These are phyloP conservation scores for Dendronephthya gigantea DNA, from an alignment of 64 coral and sea anemone species.

Conservation along the genomic window DNA sequence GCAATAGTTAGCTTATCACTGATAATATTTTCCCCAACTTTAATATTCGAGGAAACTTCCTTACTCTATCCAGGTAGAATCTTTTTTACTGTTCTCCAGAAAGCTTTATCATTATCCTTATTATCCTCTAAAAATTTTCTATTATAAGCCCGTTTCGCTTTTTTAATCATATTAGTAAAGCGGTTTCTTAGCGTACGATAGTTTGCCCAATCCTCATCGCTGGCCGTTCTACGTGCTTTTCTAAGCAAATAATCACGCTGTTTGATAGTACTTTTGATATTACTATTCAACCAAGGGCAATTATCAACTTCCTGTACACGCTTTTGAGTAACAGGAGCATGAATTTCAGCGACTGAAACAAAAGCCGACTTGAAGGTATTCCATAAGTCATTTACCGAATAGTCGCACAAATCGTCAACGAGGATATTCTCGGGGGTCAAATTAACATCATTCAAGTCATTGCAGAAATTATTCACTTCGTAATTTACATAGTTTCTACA, in stretches of 20 bases:
- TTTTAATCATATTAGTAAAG: slow-evolving; percentile 28
- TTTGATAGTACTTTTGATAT: slow-evolving; percentile 5
- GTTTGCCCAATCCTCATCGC: slow-evolving; percentile 25
- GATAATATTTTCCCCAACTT: slow-evolving; percentile 17
- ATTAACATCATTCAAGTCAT: neutral
- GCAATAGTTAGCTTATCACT: slow-evolving; percentile 35
- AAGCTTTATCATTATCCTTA: neutral
- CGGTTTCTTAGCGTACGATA: slow-evolving; percentile 33
- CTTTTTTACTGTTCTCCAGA: slow-evolving; percentile 51
- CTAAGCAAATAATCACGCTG: slow-evolving; percentile 32
- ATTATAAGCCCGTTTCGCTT: slow-evolving; percentile 28
- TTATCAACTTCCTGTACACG: neutral
- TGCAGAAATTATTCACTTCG: neutral
- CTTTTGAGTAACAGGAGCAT: neutral
- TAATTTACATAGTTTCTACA: neutral
- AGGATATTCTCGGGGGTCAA: neutral
- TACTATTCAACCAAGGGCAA: neutral
- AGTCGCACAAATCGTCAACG: neutral
- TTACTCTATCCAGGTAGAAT: slow-evolving; percentile 40
- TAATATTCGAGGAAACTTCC: slow-evolving; percentile 25
- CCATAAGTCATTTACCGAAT: neutral
- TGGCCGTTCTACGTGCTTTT: slow-evolving; percentile 34
- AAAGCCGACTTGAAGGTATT: neutral
- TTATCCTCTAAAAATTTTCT: slow-evolving; percentile 18
- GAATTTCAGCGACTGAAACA: neutral